These are phyloP conservation scores for Panurus biarmicus DNA, from an alignment of 2,113 vertebrate genomes.

Conservation along the genomic window DNA sequence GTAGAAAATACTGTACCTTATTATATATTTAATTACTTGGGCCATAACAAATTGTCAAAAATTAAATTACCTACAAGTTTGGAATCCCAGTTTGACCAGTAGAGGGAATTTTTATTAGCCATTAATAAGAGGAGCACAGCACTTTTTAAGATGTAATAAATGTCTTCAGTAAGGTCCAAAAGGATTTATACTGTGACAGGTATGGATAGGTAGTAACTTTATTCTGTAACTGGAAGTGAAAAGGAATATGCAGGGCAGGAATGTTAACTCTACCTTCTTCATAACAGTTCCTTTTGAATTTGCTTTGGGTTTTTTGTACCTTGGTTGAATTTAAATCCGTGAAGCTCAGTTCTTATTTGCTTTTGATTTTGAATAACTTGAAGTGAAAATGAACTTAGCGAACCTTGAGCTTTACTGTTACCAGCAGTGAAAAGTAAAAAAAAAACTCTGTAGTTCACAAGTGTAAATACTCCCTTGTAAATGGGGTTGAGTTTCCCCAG, in stretches of 20 bases:
- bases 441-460: background rate
- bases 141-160: background rate
- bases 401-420: background rate
- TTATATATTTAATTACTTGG: background rate
- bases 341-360: background rate
- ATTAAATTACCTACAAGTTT: background rate
- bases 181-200: background rate
- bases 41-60: background rate
- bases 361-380: background rate
- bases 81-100: background rate
- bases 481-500: background rate
- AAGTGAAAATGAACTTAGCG: background rate
- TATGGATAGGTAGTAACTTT: background rate
- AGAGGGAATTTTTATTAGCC: background rate
- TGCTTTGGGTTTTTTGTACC: background rate
- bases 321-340: background rate
- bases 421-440: background rate
- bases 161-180: background rate
- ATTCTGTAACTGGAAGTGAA: background rate
- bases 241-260: background rate
- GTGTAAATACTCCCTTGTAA: background rate
- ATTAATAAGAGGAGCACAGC: background rate
- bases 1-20: background rate
- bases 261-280: background rate
- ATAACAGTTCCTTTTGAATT: background rate